A percentile compares a stretch with the other conserved stretches of the same genome.
These are phyloP conservation scores for Chalcosyrphus nemorum DNA, from an alignment of 2,888 invertebrate genomes.

Conservation along the genomic window DNA sequence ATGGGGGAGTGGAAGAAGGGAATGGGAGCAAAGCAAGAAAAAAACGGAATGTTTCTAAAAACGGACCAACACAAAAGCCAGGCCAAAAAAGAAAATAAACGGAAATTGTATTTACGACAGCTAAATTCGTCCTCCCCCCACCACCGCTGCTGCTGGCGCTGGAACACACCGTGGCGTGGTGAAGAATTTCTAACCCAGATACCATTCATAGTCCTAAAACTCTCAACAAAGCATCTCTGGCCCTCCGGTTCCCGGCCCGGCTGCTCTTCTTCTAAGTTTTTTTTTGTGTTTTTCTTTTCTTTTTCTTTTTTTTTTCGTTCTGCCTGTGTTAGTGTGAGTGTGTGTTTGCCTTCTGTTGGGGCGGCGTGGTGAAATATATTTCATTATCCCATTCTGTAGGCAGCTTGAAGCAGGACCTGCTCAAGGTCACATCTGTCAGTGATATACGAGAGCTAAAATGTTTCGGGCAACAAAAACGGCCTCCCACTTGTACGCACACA, in stretches of 20 bases:
- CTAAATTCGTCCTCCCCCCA: constrained; percentile 19
- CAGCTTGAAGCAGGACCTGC: constrained; percentile 58
- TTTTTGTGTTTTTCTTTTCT: too few species aligned
- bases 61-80: constrained; percentile 2
- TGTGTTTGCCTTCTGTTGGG: constrained; percentile 14
- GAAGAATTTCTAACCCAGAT: constrained; percentile 41
- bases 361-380: constrained; percentile 42
- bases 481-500: background rate
- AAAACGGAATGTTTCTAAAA: background rate
- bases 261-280: too few species aligned
- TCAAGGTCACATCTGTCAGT: constrained; percentile 75
- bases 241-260: constrained; percentile 29
- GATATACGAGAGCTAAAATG: constrained; percentile 42
- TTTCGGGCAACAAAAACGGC: constrained; percentile 32
- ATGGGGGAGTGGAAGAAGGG: background rate
- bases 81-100: constrained; percentile 12
- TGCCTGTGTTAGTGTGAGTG: constrained; percentile 10
- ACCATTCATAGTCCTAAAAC: constrained; percentile 33
- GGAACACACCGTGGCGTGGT: background rate
- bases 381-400: constrained; percentile 63
- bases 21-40: background rate
- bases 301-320: too few species aligned
- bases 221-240: constrained; percentile 34
- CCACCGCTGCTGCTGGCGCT: background rate
- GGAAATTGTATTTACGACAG: constrained; percentile 57